Evolutionary conservation across 2,797 vertebrate species (phyloP).

Genomic region (Crenichthys baileyi): DNA sequence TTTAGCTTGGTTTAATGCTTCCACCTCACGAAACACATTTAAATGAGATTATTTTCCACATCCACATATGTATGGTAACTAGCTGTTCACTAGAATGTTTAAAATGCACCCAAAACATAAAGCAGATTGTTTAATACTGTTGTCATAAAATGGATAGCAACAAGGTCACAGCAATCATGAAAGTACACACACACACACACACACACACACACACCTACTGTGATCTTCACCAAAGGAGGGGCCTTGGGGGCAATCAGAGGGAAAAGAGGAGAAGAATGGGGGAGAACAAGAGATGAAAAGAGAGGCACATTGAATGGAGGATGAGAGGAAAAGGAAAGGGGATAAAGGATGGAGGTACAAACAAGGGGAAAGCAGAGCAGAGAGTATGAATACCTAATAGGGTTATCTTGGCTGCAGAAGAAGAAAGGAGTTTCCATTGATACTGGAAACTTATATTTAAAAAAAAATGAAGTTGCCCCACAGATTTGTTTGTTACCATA

Average conservation of each 20-base stretch:
- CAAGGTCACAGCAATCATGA: constrained; percentile 75
- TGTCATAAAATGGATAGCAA: constrained; percentile 50
- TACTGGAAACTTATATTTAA: constrained; percentile 34
- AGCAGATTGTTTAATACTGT: neutral
- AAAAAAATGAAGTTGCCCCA: neutral
- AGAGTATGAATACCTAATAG: constrained; percentile 67
- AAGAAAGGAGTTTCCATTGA: constrained; percentile 60
- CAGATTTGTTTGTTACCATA: neutral
- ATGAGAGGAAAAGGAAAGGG: constrained; percentile 45
- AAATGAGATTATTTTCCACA: neutral
- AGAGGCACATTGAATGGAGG: constrained; percentile 54
- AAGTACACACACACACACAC: constrained; percentile 22
- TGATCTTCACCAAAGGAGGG: constrained; percentile 69
- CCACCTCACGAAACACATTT: neutral
- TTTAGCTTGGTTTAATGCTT: neutral
- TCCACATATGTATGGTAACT: constrained; percentile 4
- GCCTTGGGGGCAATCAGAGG: constrained; percentile 67
- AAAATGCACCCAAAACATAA: constrained; percentile 39
- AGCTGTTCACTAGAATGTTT: constrained; percentile 29
- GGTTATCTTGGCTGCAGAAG: constrained; percentile 53
- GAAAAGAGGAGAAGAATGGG: constrained; percentile 56
- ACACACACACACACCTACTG: constrained; percentile 37
- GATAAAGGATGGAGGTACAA: constrained; percentile 63
- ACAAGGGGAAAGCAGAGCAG: constrained; percentile 65
- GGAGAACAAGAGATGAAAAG: constrained; percentile 63